Evolutionary conservation across 2,888 invertebrate species (phyloP).

Genomic region (Amiota mariae): DNA sequence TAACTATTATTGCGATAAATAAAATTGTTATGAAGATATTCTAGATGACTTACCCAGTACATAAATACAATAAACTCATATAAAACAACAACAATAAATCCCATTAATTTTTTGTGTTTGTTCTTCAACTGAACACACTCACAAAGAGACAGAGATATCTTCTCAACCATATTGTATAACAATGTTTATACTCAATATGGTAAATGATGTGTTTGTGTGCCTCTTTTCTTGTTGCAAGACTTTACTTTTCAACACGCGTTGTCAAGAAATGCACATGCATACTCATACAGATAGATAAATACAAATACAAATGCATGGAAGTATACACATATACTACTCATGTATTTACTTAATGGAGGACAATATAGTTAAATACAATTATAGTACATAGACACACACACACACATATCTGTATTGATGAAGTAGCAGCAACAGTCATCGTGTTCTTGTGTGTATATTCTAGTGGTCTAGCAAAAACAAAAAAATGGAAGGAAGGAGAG

Average conservation of each 20-base stretch:
- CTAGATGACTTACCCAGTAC: neutral
- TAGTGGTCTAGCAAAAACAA: slow-evolving; percentile 51
- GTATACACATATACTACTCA: slow-evolving; percentile 14
- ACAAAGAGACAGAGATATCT: no score
- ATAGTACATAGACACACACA: neutral
- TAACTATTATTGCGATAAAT: no score
- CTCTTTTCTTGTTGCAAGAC: slow-evolving; percentile 41
- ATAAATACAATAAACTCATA: slow-evolving; percentile 9
- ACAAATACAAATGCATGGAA: slow-evolving; percentile 33
- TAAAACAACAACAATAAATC: slow-evolving; percentile 51
- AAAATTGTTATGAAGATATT: no score
- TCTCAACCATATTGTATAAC: slow-evolving; percentile 39
- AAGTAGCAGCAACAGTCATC: slow-evolving; percentile 41
- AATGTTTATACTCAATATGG: slow-evolving; percentile 25
- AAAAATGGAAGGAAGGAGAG: neutral
- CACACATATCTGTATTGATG: slow-evolving; percentile 2
- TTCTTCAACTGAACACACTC: no score
- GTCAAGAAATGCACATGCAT: slow-evolving; percentile 32
- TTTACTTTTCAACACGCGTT: slow-evolving; percentile 59
- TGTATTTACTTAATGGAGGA: slow-evolving; percentile 46
- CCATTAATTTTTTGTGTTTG: slow-evolving; percentile 38
- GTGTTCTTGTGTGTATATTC: slow-evolving; percentile 42
- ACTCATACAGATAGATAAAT: slow-evolving; percentile 48
- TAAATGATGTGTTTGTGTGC: slow-evolving; percentile 17
- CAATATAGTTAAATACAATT: slow-evolving; percentile 32